Base-by-base conservation (phyloP, 2,888 invertebrate species). In the Tetranychus truncatus region DNA sequence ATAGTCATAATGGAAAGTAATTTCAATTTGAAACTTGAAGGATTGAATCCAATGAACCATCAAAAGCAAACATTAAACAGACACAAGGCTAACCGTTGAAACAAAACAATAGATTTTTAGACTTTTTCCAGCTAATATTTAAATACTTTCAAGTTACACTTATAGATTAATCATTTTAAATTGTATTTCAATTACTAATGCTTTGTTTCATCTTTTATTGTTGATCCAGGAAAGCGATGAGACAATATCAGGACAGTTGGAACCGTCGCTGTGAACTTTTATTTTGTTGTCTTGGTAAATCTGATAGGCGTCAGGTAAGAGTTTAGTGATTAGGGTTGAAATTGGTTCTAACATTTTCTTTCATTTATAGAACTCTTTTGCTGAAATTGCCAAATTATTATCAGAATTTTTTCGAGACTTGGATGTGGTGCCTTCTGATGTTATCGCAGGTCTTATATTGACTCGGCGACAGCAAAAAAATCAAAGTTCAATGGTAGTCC, bases 201-300 rank as follows among this genome's bases (percentile, higher is more conserved):
- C 20, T 5, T 69, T 21, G 11, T 11, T 3, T 24, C 4, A 20
- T 20, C 21, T 5, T 45, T 21, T 15, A 66, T 11, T 77, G 66
- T 85, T 34, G 34, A 34, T 85, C 20, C 83, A 91, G 91, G 81
- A 91, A 91, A 85, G 91, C 92, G 9, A 87, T 91, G 80, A 86
- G 91, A 78, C 90, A 91, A 67, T 92, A 92, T 83, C 90, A 91
- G 82, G 89, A 91, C 81, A 91, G 90, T 81, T 92, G 92, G 92
- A 89, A 91, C 82, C 88, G 89, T 81, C 85, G 92, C 78, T 91
- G 91, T 82, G 86, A 89, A 66, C 84, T 91, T 77, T 83, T 92
- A 11, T 91, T 91, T 81, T 92, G 91, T 82, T 92, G 91, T 82
- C 89, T 91, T 84, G 86, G 89, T 75, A 87, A 88, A 76, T 88